phyloP scores from a whole-genome alignment of 2,888 invertebrate species.

The Caenorhabditis sp. region DNA sequence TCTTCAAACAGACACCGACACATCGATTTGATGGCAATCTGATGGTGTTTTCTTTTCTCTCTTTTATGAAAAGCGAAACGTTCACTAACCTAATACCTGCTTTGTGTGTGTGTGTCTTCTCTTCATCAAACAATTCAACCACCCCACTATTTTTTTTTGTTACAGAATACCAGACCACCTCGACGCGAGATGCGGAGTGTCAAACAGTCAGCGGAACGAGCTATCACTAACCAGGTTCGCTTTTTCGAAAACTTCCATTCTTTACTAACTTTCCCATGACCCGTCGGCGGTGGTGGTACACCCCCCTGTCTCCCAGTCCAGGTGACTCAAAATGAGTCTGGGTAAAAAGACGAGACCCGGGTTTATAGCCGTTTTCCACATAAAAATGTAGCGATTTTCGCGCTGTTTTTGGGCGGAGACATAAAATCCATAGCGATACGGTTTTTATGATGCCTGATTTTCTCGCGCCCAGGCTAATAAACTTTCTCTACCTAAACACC shows the following conservation, averaged over 20 bases:
- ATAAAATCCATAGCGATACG: constrained; percentile 7
- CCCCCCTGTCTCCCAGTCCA: constrained; percentile 6
- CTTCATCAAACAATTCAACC: constrained; percentile 33
- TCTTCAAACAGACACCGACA: constrained; percentile 23
- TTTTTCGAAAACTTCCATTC: background rate
- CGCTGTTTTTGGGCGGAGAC: background rate
- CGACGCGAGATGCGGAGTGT: constrained; percentile 57
- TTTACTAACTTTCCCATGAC: constrained; percentile 9
- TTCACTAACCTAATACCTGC: constrained; percentile 41
- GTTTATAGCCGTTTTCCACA: constrained; percentile 40
- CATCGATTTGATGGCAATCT: constrained; percentile 19
- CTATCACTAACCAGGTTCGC: constrained; percentile 62
- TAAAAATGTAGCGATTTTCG: constrained; percentile 53
- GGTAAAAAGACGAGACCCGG: constrained; percentile 19
- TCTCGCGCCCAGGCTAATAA: constrained; percentile 1
- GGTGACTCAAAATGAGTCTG: constrained; percentile 49
- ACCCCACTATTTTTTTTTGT: too few species aligned
- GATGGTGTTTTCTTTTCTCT: background rate
- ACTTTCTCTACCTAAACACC: constrained; percentile 13
- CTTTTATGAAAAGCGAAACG: constrained; percentile 35
- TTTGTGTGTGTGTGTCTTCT: constrained; percentile 28
- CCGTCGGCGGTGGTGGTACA: constrained; percentile 4
- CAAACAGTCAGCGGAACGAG: constrained; percentile 61
- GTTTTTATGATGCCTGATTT: constrained; percentile 28
- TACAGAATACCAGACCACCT: constrained; percentile 55